A percentile compares a stretch with the other conserved stretches of the same genome.
phyloP scores from a whole-genome alignment of 2,113 vertebrate species.

The Myrmecophaga tridactyla region DNA sequence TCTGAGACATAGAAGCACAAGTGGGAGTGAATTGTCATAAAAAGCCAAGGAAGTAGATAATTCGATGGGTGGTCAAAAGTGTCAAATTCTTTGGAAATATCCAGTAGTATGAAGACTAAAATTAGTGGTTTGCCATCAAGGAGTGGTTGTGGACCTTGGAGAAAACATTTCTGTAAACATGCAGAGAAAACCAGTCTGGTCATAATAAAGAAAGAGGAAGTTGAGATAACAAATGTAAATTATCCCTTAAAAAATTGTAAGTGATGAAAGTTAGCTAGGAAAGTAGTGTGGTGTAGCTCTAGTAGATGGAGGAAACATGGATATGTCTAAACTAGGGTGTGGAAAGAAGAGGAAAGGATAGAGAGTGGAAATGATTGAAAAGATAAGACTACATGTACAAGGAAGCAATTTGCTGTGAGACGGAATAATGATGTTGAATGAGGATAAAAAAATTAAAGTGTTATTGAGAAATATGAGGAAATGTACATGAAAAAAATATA shows the following conservation, averaged over 20 bases:
- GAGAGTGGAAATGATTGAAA: no score
- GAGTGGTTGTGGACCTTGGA: not conserved
- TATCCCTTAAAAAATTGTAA: not conserved
- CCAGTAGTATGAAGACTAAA: not conserved
- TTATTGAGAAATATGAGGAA: not conserved
- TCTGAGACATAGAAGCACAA: not conserved
- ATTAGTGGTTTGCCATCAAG: not conserved
- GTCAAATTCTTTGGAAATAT: not conserved
- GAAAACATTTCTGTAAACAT: not conserved
- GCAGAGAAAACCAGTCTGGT: not conserved
- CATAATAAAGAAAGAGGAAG: not conserved
- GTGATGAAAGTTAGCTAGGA: no score
- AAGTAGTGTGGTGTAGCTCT: no score
- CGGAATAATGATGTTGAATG: no score
- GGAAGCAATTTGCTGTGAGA: not conserved
- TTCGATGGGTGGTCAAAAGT: not conserved
- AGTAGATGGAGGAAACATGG: not conserved
- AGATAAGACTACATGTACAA: not conserved
- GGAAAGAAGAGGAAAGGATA: not conserved
- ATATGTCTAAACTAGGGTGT: rapidly evolving
- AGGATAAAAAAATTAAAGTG: no score
- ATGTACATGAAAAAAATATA: not conserved
- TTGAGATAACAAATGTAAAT: not conserved
- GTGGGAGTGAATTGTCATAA: not conserved
- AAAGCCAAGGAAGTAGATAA: not conserved